Evolutionary conservation across 2,113 vertebrate species (phyloP).

Genomic region (Pseudonaja textilis): DNA sequence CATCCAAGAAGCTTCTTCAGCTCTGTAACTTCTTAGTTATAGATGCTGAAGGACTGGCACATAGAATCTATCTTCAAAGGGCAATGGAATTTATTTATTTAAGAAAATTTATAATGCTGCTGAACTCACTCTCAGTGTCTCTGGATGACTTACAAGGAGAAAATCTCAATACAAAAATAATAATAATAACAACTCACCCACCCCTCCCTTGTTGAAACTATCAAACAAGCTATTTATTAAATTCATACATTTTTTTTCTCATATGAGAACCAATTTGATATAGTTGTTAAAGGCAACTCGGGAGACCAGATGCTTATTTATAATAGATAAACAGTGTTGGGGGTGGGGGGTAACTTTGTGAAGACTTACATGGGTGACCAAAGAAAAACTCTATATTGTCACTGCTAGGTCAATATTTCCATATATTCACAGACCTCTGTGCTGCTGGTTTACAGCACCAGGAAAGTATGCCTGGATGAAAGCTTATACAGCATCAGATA

Average conservation of each 20-base stretch:
- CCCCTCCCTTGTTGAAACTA: neutral
- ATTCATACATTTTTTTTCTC: too few species aligned
- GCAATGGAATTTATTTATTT: neutral
- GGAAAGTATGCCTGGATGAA: conserved; percentile 56
- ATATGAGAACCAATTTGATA: neutral
- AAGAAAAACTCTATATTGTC: conserved; percentile 23
- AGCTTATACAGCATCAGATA: conserved; percentile 46
- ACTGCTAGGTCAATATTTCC: conserved; percentile 24
- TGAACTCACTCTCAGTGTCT: neutral
- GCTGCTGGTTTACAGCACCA: conserved; percentile 49
- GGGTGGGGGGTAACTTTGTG: neutral
- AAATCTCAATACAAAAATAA: neutral
- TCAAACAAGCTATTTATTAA: neutral
- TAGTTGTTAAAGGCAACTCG: neutral
- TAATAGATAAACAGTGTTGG: neutral
- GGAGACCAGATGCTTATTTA: neutral
- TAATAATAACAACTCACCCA: too few species aligned
- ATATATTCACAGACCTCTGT: neutral
- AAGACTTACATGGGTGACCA: neutral
- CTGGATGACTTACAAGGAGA: neutral
- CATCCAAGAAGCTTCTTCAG: too few species aligned
- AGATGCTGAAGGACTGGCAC: neutral
- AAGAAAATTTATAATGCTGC: neutral
- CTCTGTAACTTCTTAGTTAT: neutral
- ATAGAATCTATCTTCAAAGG: neutral